Conservation (phyloP, 1,140 invertebrate genomes). For the Danaus melanippus region DNA sequence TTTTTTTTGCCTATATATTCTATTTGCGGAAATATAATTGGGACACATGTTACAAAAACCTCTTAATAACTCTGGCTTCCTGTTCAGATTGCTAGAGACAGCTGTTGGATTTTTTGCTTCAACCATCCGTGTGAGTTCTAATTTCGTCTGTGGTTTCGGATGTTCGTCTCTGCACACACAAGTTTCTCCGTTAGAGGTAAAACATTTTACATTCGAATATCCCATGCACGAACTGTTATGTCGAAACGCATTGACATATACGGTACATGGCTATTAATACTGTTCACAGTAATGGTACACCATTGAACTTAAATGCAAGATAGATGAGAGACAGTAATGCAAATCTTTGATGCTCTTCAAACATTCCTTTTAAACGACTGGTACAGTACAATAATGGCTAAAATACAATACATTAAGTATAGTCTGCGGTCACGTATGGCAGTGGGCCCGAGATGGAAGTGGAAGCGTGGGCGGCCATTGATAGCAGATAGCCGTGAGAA, state of each 20-base stretch:
- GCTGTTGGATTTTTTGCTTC: constrained; percentile 14
- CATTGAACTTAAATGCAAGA: constrained; percentile 38
- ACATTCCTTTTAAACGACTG: constrained; percentile 22
- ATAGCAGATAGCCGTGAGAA: constrained; percentile 32
- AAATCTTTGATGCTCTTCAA: constrained; percentile 42
- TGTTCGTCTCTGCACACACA: constrained; percentile 1
- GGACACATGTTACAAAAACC: background rate
- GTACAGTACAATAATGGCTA: no score
- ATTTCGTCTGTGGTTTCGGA: constrained; percentile 9
- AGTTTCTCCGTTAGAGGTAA: no score
- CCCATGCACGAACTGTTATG: constrained; percentile 1
- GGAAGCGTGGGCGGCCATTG: constrained; percentile 48
- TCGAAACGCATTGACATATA: constrained; percentile 18
- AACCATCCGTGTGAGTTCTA: constrained; percentile 15
- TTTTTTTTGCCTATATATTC: no score
- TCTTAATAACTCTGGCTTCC: constrained; percentile 10
- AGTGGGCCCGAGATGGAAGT: constrained; percentile 52
- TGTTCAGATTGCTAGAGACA: constrained; percentile 7
- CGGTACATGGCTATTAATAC: constrained; percentile 29
- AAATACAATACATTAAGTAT: no score
- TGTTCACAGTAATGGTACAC: constrained; percentile 43
- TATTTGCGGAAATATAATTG: no score
- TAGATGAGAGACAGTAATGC: constrained; percentile 45
- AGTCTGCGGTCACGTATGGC: constrained; percentile 38
- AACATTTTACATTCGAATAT: no score